phyloP scores from a whole-genome alignment of 2,888 invertebrate species.

The Syrista parreyssii region DNA sequence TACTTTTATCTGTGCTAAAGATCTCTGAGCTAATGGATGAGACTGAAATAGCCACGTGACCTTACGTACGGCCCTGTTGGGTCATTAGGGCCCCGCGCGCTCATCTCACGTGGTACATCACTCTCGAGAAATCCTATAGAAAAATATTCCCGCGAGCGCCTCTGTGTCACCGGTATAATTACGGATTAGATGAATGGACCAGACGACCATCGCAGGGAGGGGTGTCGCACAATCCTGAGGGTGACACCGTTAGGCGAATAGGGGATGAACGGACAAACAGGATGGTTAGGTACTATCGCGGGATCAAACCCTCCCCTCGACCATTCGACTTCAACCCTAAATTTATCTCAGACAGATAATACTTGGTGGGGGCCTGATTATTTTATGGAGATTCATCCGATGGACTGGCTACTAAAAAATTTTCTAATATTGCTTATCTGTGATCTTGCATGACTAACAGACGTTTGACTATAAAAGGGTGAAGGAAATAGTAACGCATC shows the following conservation, averaged over 20 bases:
- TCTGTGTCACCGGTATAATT: constrained; percentile 49
- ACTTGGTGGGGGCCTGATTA: not conserved
- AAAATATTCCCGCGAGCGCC: not conserved
- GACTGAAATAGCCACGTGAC: not conserved
- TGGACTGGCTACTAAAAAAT: not conserved
- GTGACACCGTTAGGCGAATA: constrained; percentile 23
- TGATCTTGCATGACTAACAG: not conserved
- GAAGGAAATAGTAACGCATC: not conserved
- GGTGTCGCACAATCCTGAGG: constrained; percentile 28
- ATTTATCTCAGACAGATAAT: not conserved
- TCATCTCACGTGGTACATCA: not conserved
- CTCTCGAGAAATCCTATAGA: not conserved
- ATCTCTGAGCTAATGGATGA: not conserved
- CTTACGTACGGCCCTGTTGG: not conserved
- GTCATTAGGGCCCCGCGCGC: not conserved
- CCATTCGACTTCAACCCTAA: not conserved
- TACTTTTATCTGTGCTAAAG: not conserved
- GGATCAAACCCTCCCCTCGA: not conserved
- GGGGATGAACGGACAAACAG: constrained; percentile 40
- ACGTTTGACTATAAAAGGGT: not conserved
- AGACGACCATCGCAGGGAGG: constrained; percentile 38
- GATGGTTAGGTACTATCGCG: not conserved
- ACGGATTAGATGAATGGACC: constrained; percentile 52
- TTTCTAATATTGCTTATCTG: not conserved
- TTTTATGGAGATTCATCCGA: not conserved